Base-by-base conservation (phyloP, 2,888 invertebrate species). In the Urechis unicinctus region DNA sequence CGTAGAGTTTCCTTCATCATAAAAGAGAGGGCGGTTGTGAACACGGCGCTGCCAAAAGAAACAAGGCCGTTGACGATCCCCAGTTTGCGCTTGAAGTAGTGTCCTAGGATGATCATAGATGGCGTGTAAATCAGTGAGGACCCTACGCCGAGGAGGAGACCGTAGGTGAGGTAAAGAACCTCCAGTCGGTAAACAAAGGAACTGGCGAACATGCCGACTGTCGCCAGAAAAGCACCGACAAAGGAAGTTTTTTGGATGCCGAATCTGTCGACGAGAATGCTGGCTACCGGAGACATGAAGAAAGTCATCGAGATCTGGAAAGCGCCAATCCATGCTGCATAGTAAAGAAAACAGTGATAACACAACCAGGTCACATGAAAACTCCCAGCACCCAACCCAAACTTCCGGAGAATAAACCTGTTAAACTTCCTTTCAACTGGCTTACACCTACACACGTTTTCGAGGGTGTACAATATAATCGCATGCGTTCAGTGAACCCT, bases 61-160 rank as follows among this genome's bases (percentile, higher is more conserved):
- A 93, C 94, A 56, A 94, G 82, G 0, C 94, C 94, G 72, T 92
- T 94, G 0, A 89, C 92, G 59, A 91, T 78, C 0, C 93, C 93
- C 67, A 94, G 82, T 69, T 88, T 31, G n/a, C 47, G 68, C 56
- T 88, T 87, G 79, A 93, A 95, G 78, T 95, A 94, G 72, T 94
- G 93, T 0, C 93, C 92, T 22, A 95, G 81, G 62, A 95, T 91
- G 44, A 91, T 91, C 49, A 95, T 79, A 3, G 92, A 92, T 17
- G 94, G 94, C 0, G 91, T 92, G 78, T 95, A 94, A 0, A 89
- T 87, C 48, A 93, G 80, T 0, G 93, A 91, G 2, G 90, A 89
- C 9, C 94, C 94, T 30, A 89, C 74, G 0, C 94, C 94, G 66
- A 90, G 89, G 84, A 93, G 84, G 29, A 93, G 80, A 9, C 94